Percentiles rank a stretch among this genome's conserved stretches.
Conservation (phyloP, 2,113 vertebrate species). For the Macquaria ambigua region DNA sequence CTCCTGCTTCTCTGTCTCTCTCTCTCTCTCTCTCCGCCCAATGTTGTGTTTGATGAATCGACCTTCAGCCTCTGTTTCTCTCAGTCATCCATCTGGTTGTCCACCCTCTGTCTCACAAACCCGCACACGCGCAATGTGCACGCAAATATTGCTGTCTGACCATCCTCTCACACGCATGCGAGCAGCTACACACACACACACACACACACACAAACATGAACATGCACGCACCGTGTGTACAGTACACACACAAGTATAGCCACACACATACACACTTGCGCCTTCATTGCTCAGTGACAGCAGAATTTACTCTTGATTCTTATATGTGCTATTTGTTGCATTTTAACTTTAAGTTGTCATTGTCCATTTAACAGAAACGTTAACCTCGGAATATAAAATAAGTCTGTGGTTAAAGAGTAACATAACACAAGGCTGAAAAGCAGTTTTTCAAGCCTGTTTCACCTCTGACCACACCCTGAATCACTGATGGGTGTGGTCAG, state of each 20-base stretch:
- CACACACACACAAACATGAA: neutral
- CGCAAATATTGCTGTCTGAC: conserved; percentile 40
- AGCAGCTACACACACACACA: neutral
- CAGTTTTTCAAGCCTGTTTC: neutral
- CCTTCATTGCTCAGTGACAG: neutral
- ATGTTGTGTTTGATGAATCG: conserved; percentile 79
- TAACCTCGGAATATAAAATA: too few relatives aligned
- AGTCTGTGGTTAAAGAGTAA: neutral
- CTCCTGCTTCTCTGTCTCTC: conserved; percentile 21
- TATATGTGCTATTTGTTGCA: neutral
- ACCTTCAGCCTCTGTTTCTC: conserved; percentile 79
- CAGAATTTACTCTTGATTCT: neutral
- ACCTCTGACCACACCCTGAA: neutral
- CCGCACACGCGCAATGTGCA: conserved; percentile 23
- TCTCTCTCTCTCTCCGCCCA: conserved; percentile 60
- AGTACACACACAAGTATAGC: neutral
- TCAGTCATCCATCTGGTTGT: conserved; percentile 81
- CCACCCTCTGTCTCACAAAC: conserved; percentile 77
- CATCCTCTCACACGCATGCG: conserved; percentile 32
- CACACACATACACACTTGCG: neutral
- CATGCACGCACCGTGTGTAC: neutral
- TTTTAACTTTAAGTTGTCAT: neutral
- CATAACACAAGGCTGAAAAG: neutral
- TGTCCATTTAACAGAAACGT: neutral
- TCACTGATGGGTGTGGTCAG: too few relatives aligned